These are phyloP conservation scores for Stenopsyche tienmushanensis DNA, from an alignment of 1,140 invertebrate species.

Conservation along the genomic window DNA sequence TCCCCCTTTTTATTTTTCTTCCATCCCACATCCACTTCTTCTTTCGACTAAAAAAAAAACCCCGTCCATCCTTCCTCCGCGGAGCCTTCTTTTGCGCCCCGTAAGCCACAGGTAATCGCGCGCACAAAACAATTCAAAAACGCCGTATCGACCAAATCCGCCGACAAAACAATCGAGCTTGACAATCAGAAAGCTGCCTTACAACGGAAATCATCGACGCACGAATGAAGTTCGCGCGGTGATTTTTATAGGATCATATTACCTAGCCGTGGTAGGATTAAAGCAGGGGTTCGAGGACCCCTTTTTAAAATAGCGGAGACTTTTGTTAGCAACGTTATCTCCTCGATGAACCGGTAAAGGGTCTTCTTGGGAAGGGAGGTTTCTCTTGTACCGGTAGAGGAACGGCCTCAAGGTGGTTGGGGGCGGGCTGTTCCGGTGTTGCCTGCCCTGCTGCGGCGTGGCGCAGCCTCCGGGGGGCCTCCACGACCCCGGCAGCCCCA, in stretches of 20 bases:
- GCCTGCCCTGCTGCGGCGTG: conserved; percentile 65
- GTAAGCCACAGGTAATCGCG: background rate
- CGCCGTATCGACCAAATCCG: too few species aligned
- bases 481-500: conserved; percentile 48
- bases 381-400: conserved; percentile 30
- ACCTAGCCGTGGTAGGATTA: too few species aligned
- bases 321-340: background rate
- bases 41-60: too few species aligned
- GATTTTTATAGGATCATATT: background rate
- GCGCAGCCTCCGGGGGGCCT: conserved; percentile 55
- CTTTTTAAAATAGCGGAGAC: background rate
- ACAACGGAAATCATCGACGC: background rate
- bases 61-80: background rate
- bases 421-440: conserved; percentile 66
- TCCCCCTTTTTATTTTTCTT: background rate
- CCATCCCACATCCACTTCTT: background rate
- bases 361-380: conserved; percentile 19
- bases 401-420: conserved; percentile 54
- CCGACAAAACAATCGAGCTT: background rate
- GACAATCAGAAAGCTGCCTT: conserved; percentile 19
- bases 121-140: background rate
- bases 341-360: conserved; percentile 19
- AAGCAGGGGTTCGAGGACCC: background rate
- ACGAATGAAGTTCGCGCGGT: background rate
- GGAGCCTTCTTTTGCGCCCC: background rate